phyloP scores from a whole-genome alignment of 2,797 vertebrate species.

The Propithecus perrieri region DNA sequence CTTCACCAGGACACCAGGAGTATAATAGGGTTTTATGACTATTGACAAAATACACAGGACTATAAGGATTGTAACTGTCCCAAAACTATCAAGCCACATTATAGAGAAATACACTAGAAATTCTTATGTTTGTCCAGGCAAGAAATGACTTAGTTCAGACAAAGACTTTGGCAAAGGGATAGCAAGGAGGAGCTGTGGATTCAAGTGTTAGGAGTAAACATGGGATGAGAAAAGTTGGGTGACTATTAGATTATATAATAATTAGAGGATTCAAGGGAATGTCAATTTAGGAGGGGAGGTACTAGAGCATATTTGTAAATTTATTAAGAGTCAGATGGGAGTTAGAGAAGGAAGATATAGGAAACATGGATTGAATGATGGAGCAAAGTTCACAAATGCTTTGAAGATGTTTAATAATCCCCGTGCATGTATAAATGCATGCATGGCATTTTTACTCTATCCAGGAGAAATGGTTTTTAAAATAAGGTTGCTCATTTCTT shows the following conservation, averaged over 20 bases:
- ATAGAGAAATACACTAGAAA: not conserved
- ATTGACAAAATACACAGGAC: not conserved
- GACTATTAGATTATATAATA: not conserved
- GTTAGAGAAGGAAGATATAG: not conserved
- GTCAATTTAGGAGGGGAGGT: not conserved
- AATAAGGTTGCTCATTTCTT: not conserved
- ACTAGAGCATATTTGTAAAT: not conserved
- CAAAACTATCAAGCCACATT: not conserved
- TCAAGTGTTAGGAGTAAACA: not conserved
- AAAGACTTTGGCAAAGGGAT: not conserved
- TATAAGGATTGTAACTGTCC: not conserved
- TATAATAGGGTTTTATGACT: not conserved
- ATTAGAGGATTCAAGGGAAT: not conserved
- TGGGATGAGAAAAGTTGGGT: not conserved
- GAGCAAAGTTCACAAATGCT: not conserved
- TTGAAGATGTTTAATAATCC: not conserved
- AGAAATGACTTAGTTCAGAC: not conserved
- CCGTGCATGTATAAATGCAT: not conserved
- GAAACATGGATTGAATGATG: not conserved
- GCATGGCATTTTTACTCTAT: not conserved
- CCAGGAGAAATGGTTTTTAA: not conserved
- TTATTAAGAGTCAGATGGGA: not conserved
- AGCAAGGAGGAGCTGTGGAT: not conserved
- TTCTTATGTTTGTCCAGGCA: not conserved
- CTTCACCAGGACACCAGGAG: not conserved